Evolutionary conservation across 2,888 invertebrate genomes (phyloP).

Genomic region (Catocala fraxini): DNA sequence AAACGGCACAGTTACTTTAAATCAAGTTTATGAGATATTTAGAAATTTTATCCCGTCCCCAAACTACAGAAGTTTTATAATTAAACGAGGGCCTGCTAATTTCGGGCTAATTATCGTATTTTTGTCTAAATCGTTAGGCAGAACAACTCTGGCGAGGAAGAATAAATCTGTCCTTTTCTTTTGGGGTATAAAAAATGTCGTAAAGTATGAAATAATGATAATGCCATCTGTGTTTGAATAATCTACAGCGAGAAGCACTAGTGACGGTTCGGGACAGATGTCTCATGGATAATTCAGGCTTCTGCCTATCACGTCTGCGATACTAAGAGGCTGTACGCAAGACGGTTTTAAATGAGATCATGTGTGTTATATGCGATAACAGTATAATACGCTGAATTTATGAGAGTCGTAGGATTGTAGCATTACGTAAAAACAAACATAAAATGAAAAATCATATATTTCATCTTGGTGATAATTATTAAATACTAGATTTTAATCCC

Average conservation of each 20-base stretch:
- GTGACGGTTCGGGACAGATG: constrained; percentile 27
- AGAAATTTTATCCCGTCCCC: constrained; percentile 28
- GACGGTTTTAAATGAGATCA: no score
- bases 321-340: background rate
- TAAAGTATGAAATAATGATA: background rate
- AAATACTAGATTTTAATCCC: no score
- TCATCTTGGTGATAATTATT: no score
- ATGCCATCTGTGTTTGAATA: constrained; percentile 5
- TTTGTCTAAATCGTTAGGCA: constrained; percentile 17
- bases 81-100: constrained; percentile 30
- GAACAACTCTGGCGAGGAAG: background rate
- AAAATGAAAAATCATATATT: background rate
- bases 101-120: constrained; percentile 39
- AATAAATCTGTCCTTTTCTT: background rate
- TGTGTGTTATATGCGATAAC: no score
- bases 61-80: constrained; percentile 42
- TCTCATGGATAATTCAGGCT: constrained; percentile 50
- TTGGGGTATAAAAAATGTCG: background rate
- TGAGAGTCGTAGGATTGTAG: background rate
- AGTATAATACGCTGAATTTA: no score
- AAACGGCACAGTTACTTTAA: constrained; percentile 28
- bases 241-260: background rate
- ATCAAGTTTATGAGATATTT: constrained; percentile 42
- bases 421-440: background rate
- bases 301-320: constrained; percentile 17